These are phyloP conservation scores for Ptilorrhoa leucosticta DNA, from an alignment of 2,113 vertebrate species.

Conservation along the genomic window DNA sequence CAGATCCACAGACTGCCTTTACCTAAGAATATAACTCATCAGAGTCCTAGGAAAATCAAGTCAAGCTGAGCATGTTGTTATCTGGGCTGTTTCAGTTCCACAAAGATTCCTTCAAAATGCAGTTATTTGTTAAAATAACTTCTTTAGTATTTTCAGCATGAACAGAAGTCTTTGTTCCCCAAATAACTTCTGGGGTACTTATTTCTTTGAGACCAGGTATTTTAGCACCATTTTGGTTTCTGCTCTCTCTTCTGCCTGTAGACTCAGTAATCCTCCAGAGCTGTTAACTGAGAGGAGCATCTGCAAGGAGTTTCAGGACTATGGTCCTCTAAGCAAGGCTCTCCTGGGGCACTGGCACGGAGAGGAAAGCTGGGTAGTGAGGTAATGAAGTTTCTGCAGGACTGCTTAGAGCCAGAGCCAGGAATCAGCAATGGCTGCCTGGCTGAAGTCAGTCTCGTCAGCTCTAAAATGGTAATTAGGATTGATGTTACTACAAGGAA, in stretches of 20 bases:
- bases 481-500: not conserved
- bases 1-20: not conserved
- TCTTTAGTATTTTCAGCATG: not conserved
- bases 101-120: not conserved
- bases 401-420: not conserved
- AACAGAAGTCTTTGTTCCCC: not conserved
- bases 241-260: not conserved
- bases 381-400: not conserved
- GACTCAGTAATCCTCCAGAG: not conserved
- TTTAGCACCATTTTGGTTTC: not conserved
- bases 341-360: not conserved
- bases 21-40: not conserved
- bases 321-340: not conserved
- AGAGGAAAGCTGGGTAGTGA: not conserved
- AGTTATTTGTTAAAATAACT: not conserved
- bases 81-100: not conserved
- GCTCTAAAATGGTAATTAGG: not conserved
- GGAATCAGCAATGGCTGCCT: not conserved
- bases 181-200: not conserved
- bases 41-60: not conserved
- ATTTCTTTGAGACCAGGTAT: not conserved
- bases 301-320: not conserved
- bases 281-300: not conserved
- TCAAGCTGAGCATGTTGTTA: not conserved
- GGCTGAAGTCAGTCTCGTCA: not conserved